Evolutionary conservation across 2,113 vertebrate genomes (phyloP).

Genomic region (Corydoras sp.): DNA sequence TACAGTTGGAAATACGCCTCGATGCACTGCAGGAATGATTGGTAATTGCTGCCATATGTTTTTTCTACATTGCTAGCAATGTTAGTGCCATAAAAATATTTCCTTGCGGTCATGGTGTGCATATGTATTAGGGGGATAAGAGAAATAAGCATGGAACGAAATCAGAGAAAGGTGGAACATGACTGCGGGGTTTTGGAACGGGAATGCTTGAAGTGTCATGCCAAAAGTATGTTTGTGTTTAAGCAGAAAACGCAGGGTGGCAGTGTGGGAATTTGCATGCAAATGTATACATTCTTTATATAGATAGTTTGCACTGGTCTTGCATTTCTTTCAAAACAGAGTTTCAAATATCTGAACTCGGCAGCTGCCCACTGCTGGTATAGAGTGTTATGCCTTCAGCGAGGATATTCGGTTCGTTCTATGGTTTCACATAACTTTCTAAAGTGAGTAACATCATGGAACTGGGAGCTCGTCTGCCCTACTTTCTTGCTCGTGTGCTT

Average conservation of each 20-base stretch:
- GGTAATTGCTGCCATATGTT: slow-evolving; percentile 62
- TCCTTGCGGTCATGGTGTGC: not conserved
- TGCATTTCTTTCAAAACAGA: not conserved
- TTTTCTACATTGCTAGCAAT: slow-evolving; percentile 21
- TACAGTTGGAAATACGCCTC: slow-evolving; percentile 49
- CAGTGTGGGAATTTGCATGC: not conserved
- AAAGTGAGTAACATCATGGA: slow-evolving; percentile 19
- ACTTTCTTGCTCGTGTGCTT: slow-evolving; percentile 5
- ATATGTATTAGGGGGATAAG: not conserved
- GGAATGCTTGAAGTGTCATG: not conserved
- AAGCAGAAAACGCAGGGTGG: not conserved
- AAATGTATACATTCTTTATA: not conserved
- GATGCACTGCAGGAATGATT: slow-evolving; percentile 51
- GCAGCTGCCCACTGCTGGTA: not conserved
- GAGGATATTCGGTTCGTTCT: slow-evolving; percentile 5
- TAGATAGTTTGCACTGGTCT: not conserved
- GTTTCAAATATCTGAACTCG: not conserved
- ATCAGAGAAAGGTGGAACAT: slow-evolving; percentile 16
- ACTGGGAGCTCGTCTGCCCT: slow-evolving; percentile 18
- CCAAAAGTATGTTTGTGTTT: not conserved
- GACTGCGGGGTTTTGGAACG: slow-evolving; percentile 7
- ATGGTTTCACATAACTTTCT: slow-evolving; percentile 29
- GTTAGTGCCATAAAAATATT: slow-evolving; percentile 1
- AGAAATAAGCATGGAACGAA: not conserved
- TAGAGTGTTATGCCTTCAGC: slow-evolving; percentile 4